A percentile compares a stretch with the other conserved stretches of the same genome.
phyloP scores from a whole-genome alignment of 1,140 invertebrate species.

The Orchesella cincta region DNA sequence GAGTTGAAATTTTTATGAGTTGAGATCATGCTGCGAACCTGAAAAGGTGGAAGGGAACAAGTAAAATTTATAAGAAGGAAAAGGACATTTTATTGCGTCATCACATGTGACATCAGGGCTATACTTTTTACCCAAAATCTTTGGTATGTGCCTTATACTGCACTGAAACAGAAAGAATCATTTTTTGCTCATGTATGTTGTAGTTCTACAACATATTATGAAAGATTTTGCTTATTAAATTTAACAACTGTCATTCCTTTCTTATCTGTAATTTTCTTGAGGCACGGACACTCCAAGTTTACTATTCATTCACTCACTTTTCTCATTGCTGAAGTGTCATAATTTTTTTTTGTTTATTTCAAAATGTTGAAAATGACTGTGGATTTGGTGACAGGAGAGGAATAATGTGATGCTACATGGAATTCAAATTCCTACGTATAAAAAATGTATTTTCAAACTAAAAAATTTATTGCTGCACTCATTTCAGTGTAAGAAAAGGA shows the following conservation, averaged over 20 bases:
- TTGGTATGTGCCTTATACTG: neutral
- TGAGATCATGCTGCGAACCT: slow-evolving; percentile 41
- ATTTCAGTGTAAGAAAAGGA: neutral
- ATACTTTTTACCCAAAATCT: slow-evolving; percentile 9
- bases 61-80: neutral
- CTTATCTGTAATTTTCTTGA: neutral
- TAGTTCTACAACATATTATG: neutral
- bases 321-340: no score
- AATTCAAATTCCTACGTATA: neutral
- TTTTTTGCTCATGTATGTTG: neutral
- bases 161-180: neutral
- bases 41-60: neutral
- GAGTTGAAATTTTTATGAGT: slow-evolving; percentile 46
- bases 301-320: no score
- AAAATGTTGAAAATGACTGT: slow-evolving; percentile 1
- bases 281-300: no score
- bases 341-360: neutral
- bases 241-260: neutral
- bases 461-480: neutral
- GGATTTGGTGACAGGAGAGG: neutral
- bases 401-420: neutral
- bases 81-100: slow-evolving; percentile 26
- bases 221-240: neutral
- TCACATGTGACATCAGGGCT: slow-evolving; percentile 14
- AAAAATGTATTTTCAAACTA: neutral